Conservation (phyloP, 1,140 invertebrate species). For the Drosophila ambigua region DNA sequence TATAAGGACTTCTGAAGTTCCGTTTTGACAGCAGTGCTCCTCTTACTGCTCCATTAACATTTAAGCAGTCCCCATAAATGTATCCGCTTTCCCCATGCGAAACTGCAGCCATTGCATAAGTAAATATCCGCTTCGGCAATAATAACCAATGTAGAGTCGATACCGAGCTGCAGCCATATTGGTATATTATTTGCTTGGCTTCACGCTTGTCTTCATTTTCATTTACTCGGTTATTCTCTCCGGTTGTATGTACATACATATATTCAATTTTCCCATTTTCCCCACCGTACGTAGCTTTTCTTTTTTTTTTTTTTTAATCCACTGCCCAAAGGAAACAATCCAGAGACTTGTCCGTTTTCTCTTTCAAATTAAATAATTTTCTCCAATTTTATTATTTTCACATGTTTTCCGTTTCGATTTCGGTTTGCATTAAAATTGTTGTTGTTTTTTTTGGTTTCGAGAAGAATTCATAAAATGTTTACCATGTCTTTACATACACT, state of each 20-base stretch:
- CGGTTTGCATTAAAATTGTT: slow-evolving; percentile 58
- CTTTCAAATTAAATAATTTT: slow-evolving; percentile 69
- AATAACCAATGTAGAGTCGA: too few relatives aligned
- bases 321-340: slow-evolving; percentile 2
- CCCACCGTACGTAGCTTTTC: background rate
- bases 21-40: too few relatives aligned
- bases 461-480: slow-evolving; percentile 63
- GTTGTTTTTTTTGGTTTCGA: slow-evolving; percentile 29
- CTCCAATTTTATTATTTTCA: slow-evolving; percentile 61
- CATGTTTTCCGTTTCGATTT: slow-evolving; percentile 39
- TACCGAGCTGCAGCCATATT: too few relatives aligned
- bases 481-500: slow-evolving; percentile 54
- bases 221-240: slow-evolving; percentile 22
- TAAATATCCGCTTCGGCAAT: too few relatives aligned
- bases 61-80: too few relatives aligned
- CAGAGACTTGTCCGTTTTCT: slow-evolving; percentile 7
- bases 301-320: slow-evolving; percentile 22
- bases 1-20: too few relatives aligned
- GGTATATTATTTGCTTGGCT: background rate
- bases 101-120: too few relatives aligned
- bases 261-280: background rate
- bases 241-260: background rate
- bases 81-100: too few relatives aligned
- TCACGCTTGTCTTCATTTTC: background rate
- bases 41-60: too few relatives aligned